phyloP scores from a whole-genome alignment of 2,113 vertebrate species.

The Nettapus auritus region DNA sequence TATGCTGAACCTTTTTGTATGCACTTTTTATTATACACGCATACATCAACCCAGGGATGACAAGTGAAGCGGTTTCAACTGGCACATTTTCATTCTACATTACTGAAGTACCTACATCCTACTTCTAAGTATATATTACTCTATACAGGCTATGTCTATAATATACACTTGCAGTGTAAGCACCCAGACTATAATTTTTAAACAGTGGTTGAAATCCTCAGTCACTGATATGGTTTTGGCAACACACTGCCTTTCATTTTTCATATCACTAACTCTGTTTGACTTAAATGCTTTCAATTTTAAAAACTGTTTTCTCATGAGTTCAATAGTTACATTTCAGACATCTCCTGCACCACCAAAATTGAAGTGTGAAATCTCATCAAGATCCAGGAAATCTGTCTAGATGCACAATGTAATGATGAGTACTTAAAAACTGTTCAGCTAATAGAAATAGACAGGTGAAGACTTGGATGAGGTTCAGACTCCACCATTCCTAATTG shows the following conservation, averaged over 20 bases:
- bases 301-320: neutral
- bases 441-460: neutral
- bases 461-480: neutral
- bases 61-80: constrained; percentile 27
- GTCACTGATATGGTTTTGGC: constrained; percentile 14
- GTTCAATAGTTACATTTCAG: neutral
- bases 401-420: neutral
- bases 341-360: neutral
- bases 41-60: neutral
- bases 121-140: neutral
- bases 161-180: neutral
- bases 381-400: neutral
- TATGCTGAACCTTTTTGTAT: neutral
- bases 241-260: constrained; percentile 28
- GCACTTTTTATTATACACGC: neutral
- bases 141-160: neutral
- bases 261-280: constrained; percentile 9
- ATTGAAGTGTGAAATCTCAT: neutral
- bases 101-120: neutral
- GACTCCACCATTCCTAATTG: neutral
- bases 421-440: neutral
- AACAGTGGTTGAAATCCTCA: neutral
- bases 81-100: constrained; percentile 26
- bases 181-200: constrained; percentile 1
- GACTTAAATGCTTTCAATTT: constrained; percentile 26